These are phyloP conservation scores for Ochotona curzoniae DNA, from an alignment of 2,113 vertebrate species.

Conservation along the genomic window DNA sequence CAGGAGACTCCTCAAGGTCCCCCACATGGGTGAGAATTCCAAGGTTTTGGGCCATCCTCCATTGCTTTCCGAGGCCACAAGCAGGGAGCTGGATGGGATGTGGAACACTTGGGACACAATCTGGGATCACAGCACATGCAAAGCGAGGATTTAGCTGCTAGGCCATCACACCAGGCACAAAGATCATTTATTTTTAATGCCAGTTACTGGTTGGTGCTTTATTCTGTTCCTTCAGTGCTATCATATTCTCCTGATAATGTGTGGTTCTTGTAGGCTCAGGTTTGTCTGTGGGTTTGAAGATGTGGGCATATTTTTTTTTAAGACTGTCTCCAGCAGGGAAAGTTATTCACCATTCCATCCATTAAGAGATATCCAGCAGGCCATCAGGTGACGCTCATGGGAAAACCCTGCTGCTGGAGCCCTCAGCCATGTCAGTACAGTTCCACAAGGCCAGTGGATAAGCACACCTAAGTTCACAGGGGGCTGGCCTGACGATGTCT, in stretches of 20 bases:
- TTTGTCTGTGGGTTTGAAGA: not conserved
- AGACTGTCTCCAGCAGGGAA: not conserved
- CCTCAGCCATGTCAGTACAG: not conserved
- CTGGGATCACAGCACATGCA: no score
- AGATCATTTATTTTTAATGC: not conserved
- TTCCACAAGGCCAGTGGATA: not conserved
- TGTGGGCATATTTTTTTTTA: not conserved
- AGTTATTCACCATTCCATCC: not conserved
- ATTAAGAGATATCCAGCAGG: not conserved
- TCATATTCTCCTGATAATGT: not conserved
- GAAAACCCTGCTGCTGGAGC: not conserved
- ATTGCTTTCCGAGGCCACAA: no score
- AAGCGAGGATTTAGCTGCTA: no score
- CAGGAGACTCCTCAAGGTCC: no score
- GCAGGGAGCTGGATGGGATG: no score
- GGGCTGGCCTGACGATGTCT: no score
- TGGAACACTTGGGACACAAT: no score
- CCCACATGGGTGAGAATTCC: no score
- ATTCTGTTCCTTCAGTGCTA: not conserved
- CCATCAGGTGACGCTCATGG: no score
- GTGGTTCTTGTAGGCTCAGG: not conserved
- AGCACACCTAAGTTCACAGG: not conserved
- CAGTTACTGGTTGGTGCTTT: not conserved
- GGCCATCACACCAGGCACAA: no score
- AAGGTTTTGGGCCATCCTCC: no score